A percentile compares a stretch with the other conserved stretches of the same genome.
These are phyloP conservation scores for Hemicentrotus pulcherrimus DNA, from an alignment of 35 echinoderm and acorn worm genomes.

Conservation along the genomic window DNA sequence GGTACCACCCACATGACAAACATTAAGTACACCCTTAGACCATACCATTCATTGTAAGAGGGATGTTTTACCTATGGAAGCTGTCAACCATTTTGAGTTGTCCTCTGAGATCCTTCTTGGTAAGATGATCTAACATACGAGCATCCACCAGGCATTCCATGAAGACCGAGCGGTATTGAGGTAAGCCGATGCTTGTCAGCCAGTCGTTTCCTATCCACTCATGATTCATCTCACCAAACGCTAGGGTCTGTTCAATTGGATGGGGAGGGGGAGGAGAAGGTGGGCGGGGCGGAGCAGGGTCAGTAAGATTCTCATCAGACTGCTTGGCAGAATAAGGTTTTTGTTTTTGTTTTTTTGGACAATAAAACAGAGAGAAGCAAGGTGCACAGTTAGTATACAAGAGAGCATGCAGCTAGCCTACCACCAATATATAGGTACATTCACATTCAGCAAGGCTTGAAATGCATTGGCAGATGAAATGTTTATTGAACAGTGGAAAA, in stretches of 20 bases:
- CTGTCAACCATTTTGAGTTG: slow-evolving; percentile 99
- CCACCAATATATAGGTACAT: slow-evolving; percentile 26
- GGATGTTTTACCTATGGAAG: slow-evolving; percentile 84
- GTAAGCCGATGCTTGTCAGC: slow-evolving; percentile 89
- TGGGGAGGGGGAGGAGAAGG: slow-evolving; percentile 36
- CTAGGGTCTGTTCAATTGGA: slow-evolving; percentile 80
- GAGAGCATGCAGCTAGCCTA: slow-evolving; percentile 5
- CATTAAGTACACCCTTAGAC: background rate
- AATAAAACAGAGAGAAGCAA: slow-evolving; percentile 1
- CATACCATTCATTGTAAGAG: background rate
- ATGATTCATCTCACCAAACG: slow-evolving; percentile 99
- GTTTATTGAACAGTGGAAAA: background rate
- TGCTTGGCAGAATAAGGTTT: background rate
- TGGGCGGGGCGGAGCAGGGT: background rate
- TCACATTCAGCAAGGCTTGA: background rate
- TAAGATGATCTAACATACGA: slow-evolving; percentile 96
- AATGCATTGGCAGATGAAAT: background rate
- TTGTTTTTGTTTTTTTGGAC: background rate
- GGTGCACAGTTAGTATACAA: background rate
- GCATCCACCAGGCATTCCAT: slow-evolving; percentile 99
- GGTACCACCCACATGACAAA: background rate
- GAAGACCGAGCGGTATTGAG: slow-evolving; percentile 90
- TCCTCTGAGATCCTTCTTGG: slow-evolving; percentile 95
- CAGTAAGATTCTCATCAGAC: slow-evolving; percentile 32
- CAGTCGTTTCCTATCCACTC: slow-evolving; percentile 99